Evolutionary conservation across 2,113 vertebrate genomes (phyloP).

Genomic region (Megalops atlanticus): DNA sequence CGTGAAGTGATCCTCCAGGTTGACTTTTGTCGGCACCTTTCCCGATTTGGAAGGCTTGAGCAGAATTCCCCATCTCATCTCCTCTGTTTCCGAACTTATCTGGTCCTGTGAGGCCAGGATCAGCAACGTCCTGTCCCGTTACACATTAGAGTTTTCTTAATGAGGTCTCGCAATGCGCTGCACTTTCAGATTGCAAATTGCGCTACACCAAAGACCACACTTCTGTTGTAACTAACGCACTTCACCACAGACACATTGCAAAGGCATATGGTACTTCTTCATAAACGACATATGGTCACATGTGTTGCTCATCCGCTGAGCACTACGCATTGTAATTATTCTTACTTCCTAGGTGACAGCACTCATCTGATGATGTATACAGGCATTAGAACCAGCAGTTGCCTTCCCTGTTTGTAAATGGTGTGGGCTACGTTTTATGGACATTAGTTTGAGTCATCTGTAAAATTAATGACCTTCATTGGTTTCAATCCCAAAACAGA

Average conservation of each 20-base stretch:
- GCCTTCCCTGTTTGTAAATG: neutral
- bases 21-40: constrained; percentile 20
- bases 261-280: neutral
- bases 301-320: neutral
- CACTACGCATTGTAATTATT: neutral
- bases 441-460: neutral
- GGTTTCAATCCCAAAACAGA: neutral
- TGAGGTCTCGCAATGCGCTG: constrained; percentile 6
- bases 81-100: neutral
- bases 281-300: neutral
- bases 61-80: constrained; percentile 8
- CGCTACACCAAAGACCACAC: neutral
- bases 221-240: neutral
- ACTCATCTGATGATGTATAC: neutral
- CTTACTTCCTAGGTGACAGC: neutral
- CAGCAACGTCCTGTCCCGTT: neutral
- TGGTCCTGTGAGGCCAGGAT: neutral
- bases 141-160: constrained; percentile 5
- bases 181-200: neutral
- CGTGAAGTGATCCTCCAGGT: constrained; percentile 8
- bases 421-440: neutral
- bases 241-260: neutral
- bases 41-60: constrained; percentile 21
- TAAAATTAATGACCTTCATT: neutral
- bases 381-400: neutral